These are phyloP conservation scores for Acanthisitta chloris DNA, from an alignment of 2,113 vertebrate species.

Conservation along the genomic window DNA sequence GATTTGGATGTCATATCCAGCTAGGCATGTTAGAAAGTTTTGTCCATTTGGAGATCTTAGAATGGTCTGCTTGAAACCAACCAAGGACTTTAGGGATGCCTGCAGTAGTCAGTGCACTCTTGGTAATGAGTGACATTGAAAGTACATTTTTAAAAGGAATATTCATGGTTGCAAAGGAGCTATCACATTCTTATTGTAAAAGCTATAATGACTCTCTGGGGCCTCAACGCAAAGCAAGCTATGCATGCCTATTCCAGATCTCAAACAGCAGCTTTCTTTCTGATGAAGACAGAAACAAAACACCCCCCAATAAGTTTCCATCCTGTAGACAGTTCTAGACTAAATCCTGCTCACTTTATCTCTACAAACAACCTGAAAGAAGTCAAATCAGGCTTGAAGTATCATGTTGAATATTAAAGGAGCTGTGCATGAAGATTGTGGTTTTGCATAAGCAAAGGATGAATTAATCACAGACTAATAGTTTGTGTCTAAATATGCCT, in stretches of 20 bases:
- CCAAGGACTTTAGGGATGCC: background rate
- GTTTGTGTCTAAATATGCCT: background rate
- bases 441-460: background rate
- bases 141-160: background rate
- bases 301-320: background rate
- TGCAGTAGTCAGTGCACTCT: background rate
- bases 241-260: accelerated
- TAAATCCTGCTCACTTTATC: background rate
- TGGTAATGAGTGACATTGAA: background rate
- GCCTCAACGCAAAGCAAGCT: background rate
- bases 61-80: background rate
- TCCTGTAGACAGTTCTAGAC: background rate
- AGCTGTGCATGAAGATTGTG: background rate
- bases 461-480: background rate
- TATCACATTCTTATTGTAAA: background rate
- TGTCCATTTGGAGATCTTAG: background rate
- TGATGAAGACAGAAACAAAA: background rate
- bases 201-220: background rate
- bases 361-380: background rate
- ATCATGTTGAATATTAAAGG: background rate
- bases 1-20: background rate
- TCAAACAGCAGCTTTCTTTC: background rate
- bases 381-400: background rate
- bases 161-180: background rate
- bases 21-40: background rate